Base-by-base conservation (phyloP, 2,888 invertebrate species). In the Dasypogon diadema region DNA sequence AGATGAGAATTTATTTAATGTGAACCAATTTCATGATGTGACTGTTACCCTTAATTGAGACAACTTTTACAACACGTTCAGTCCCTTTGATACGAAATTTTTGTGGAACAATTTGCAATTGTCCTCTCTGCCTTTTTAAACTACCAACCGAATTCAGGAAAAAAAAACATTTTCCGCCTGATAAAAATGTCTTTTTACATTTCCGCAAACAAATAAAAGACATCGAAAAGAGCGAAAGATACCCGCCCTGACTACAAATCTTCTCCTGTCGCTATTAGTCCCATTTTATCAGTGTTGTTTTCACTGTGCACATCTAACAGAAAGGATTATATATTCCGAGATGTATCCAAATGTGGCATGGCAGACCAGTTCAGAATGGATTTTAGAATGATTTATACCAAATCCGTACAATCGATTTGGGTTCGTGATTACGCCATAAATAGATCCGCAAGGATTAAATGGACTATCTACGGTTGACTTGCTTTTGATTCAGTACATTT, bases 261-360 rank as follows among this genome's bases (percentile, higher is more conserved):
- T 58, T 58, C 18, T 26, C 4, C 58, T 58, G 58, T 58, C 58
- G 34, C 58, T 58, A 58, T 58, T 58, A 58, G 58, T 58, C 30
- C 34, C 30, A 30, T 14, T 58, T 58, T 58, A 58, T 58, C 58
- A 30, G 58, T 58, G 58, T 58, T 58, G 58, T 30, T 58, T 58
- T 58, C 30, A 16, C 12, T 30, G 16, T 8, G 34, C 58, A 26
- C 4, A 26, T 58, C 30, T 58, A 30, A 30, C 16, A 8, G 58
- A 58, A 58, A 58, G 58, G 58, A 58, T 58, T 58, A 58, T 58
- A 58, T 16, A 58, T 58, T 58, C 58, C 1, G n/a, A 10, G 34
- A 58, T 30, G 12, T 58, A 14, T 34, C 30, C 58, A 16, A 58
- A 14, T 58, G 34, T 58, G 3, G 21, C 2, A 16, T 2, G 16